Evolutionary conservation across 2,888 invertebrate species (phyloP).

Genomic region (Tetragonula carbonaria): DNA sequence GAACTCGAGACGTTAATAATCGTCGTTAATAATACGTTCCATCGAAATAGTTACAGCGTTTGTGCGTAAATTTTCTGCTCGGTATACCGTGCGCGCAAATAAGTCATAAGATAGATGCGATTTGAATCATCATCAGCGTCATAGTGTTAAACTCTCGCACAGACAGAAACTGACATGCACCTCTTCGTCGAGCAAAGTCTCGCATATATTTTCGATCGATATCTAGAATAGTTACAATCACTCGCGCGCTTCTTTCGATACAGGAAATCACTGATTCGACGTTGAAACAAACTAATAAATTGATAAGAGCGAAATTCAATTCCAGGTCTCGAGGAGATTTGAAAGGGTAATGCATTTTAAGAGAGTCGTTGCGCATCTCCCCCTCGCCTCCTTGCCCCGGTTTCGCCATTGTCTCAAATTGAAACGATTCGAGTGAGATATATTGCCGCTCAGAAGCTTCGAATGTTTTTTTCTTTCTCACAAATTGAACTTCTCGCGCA

Average conservation of each 20-base stretch:
- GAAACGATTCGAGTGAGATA: no score
- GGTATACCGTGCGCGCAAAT: conserved; percentile 28
- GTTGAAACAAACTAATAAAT: background rate
- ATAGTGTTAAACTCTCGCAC: background rate
- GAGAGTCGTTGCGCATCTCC: no score
- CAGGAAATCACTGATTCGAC: background rate
- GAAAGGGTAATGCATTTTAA: no score
- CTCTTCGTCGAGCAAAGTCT: background rate
- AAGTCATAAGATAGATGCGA: background rate
- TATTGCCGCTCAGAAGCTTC: no score
- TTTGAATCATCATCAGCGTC: background rate
- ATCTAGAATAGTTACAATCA: background rate
- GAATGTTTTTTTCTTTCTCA: no score
- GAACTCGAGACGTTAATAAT: conserved; percentile 71
- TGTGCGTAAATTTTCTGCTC: conserved; percentile 72
- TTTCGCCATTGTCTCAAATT: no score
- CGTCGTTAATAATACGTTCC: conserved; percentile 41
- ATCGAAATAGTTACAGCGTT: conserved; percentile 60
- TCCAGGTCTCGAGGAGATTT: background rate
- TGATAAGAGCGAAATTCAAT: background rate
- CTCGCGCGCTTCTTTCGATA: background rate
- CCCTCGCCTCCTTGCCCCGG: no score
- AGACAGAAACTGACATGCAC: background rate
- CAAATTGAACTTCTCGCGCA: no score
- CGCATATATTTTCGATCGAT: background rate